Evolutionary conservation across 2,888 invertebrate genomes (phyloP).

Genomic region (Mesorhabditis spiculigera): DNA sequence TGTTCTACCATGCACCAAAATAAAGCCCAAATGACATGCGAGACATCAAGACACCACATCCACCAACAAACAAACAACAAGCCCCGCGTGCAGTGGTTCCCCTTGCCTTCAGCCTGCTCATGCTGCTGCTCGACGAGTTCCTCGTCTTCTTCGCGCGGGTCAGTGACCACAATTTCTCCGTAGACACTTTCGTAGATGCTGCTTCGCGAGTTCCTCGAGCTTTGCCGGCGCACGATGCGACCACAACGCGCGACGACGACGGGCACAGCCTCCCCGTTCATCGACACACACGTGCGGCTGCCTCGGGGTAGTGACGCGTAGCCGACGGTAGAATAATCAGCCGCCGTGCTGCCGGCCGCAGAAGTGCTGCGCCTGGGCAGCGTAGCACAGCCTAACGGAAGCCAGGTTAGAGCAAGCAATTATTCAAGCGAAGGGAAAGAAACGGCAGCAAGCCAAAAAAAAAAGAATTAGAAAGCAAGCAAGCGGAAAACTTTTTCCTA

Average conservation of each 20-base stretch:
- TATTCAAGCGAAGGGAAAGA: not conserved
- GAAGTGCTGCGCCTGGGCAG: not conserved
- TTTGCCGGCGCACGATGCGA: not conserved
- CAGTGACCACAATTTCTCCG: slow-evolving; percentile 20
- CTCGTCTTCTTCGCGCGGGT: not conserved
- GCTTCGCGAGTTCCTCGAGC: not conserved
- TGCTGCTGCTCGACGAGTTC: not conserved
- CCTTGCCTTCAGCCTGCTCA: not conserved
- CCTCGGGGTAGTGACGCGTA: not conserved
- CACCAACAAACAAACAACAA: not conserved
- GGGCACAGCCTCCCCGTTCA: not conserved
- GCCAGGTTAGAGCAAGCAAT: not conserved
- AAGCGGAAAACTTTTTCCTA: not conserved
- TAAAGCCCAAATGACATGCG: not conserved
- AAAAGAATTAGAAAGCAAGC: not conserved
- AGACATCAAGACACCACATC: not conserved
- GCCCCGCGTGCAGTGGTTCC: too few relatives aligned
- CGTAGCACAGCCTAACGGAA: not conserved
- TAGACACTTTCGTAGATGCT: slow-evolving; percentile 25
- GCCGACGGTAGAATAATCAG: not conserved
- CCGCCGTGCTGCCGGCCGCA: not conserved
- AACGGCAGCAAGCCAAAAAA: not conserved
- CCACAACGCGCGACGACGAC: not conserved
- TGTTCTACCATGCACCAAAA: not conserved
- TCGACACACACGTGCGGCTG: not conserved